Percentiles rank a stretch among this genome's conserved stretches.
phyloP scores from a whole-genome alignment of 2,888 invertebrate genomes.

The Chrysopilus asiliformis region DNA sequence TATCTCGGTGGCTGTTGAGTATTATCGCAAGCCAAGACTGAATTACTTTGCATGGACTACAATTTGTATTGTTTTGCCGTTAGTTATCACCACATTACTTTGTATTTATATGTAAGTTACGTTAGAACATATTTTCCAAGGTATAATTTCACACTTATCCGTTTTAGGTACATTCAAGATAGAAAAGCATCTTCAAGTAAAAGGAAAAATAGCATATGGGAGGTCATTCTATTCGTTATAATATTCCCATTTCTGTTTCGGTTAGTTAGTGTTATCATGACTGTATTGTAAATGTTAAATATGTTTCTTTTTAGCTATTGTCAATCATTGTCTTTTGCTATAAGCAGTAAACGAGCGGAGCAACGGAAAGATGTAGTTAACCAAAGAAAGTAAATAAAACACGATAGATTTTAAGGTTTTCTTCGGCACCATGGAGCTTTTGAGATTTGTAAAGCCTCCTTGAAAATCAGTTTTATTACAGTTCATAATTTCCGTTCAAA shows the following conservation, averaged over 20 bases:
- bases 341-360: constrained; percentile 22
- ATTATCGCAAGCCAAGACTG: constrained; percentile 20
- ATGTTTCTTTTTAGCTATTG: constrained; percentile 17
- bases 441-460: too few relatives aligned
- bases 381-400: constrained; percentile 24
- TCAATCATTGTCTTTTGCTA: constrained; percentile 20
- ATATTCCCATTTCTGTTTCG: constrained; percentile 24
- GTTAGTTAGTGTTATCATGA: too few relatives aligned
- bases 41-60: constrained; percentile 25
- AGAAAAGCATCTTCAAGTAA: constrained; percentile 17
- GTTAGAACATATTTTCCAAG: too few relatives aligned
- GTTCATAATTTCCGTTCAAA: too few relatives aligned
- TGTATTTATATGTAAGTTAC: constrained; percentile 25
- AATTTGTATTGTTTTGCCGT: constrained; percentile 23
- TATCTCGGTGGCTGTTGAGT: constrained; percentile 21
- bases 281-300: too few relatives aligned
- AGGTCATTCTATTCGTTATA: constrained; percentile 19
- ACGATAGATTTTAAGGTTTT: too few relatives aligned
- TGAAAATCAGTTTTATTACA: too few relatives aligned
- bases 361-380: constrained; percentile 16
- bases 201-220: constrained; percentile 15
- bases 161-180: constrained; percentile 22
- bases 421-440: too few relatives aligned
- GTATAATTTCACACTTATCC: constrained; percentile 2
- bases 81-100: constrained; percentile 23